Conservation (phyloP, 1,140 invertebrate genomes). For the Hormaphis cornu region DNA sequence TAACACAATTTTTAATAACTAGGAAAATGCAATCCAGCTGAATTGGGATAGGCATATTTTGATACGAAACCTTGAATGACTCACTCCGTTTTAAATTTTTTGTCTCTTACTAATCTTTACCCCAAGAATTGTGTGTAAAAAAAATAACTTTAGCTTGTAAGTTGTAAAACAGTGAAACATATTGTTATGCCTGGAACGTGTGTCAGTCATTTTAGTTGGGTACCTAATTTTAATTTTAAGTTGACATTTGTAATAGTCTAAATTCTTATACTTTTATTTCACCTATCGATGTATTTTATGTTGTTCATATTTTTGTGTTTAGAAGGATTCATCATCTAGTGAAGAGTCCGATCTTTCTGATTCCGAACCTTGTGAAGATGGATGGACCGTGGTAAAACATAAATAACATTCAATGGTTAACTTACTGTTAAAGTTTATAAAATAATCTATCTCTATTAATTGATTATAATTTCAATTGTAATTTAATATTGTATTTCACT, state of each 20-base stretch:
- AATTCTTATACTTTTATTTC: not conserved
- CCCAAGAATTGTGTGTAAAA: no score
- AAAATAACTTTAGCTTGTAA: not conserved
- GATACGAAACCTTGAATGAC: no score
- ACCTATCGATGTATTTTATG: not conserved
- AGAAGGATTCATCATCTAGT: constrained; percentile 4
- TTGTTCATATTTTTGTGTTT: not conserved
- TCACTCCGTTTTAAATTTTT: no score
- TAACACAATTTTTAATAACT: no score
- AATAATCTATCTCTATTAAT: not conserved
- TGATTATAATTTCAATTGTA: no score
- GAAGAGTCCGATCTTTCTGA: not conserved
- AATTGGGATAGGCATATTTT: no score
- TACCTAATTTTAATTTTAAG: not conserved
- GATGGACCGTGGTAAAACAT: constrained; percentile 26
- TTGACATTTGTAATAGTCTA: not conserved
- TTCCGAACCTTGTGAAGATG: not conserved
- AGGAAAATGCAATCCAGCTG: no score
- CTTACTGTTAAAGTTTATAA: not conserved
- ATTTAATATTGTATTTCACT: no score
- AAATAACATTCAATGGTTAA: not conserved
- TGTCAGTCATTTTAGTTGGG: not conserved
- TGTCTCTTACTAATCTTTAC: no score
- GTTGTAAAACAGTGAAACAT: not conserved
- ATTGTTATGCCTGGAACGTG: not conserved